Base-by-base conservation (phyloP, 2,797 vertebrate species). In the Myotis pilosus region DNA sequence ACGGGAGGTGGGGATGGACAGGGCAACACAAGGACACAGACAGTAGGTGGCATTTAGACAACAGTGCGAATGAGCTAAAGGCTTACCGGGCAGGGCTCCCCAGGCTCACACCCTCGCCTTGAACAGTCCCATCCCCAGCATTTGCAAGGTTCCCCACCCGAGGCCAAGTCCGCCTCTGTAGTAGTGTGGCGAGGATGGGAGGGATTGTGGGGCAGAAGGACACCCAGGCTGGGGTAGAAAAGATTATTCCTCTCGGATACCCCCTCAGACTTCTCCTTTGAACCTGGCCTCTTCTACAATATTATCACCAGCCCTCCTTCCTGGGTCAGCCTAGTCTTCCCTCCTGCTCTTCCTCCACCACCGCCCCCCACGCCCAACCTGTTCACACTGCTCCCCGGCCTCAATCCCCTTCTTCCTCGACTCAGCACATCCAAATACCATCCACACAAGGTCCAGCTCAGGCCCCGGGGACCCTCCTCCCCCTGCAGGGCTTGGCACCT, bases 161-260 rank as follows among this genome's bases (percentile, higher is more conserved):
- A 83, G 25, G 25, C 57, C 36, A 57, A 36, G 57, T 8, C 68
- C 0, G 3, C 9, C 60, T 87, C 91, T 49, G 47, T 13, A 15
- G n/a, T 4, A 6, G 30, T 8, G 5, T 15, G 17, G 38, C 2
- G 6, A 12, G 8, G 33, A 25, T 8, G 74, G 8, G 8, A 1
- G 33, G 5, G 30, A 12, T 20, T 76, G 30, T 22, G 20, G 75
- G 28, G 30, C 20, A 28, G 30, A 64, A 66, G 38, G 68, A 38
- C 1, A 3, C 23, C 33, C 44, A 53, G n/a, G 11, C n/a, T 64
- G 8, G 2, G 22, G 30, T 7, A 12, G 4, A 53, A 38, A 62
- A 41, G 25, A 3, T 30, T 12, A 44, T 20, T 51, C 28, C 66
- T 75, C 82, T n/a, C 4, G 0, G 49, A 17, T 0, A 41, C 25